These are phyloP conservation scores for Amphiprion ocellaris DNA, from an alignment of 2,113 vertebrate species.

Conservation along the genomic window DNA sequence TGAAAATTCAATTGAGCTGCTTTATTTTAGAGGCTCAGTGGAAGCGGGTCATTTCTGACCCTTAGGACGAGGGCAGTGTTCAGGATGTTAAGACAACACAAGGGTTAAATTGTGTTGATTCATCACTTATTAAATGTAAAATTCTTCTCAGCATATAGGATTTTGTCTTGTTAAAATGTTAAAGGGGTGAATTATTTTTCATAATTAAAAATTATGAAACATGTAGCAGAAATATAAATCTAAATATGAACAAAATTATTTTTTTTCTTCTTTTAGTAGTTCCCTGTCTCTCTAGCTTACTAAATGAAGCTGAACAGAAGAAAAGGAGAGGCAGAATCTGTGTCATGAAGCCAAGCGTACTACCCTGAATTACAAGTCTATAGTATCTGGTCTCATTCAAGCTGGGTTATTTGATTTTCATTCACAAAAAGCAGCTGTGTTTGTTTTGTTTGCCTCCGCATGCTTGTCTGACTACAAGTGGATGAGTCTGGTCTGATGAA, in stretches of 20 bases:
- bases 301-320: constrained; percentile 15
- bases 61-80: no score
- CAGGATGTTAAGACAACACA: no score
- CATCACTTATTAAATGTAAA: neutral
- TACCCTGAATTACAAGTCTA: constrained; percentile 14
- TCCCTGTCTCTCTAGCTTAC: neutral
- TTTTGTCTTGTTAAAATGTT: neutral
- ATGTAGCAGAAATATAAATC: neutral
- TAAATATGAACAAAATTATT: neutral
- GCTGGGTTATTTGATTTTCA: constrained; percentile 31
- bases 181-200: neutral
- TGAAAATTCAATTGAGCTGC: no score
- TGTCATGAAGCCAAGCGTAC: neutral
- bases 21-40: no score
- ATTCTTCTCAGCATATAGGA: neutral
- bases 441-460: constrained; percentile 44
- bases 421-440: constrained; percentile 54
- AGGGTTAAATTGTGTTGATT: neutral
- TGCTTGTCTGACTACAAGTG: constrained; percentile 41
- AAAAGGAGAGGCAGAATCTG: constrained; percentile 2
- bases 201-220: neutral
- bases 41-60: no score
- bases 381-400: constrained; percentile 32
- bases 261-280: neutral
- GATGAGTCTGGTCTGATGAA: constrained; percentile 44